phyloP scores from a whole-genome alignment of 2,888 invertebrate species.

The Cerastis rubricosa region DNA sequence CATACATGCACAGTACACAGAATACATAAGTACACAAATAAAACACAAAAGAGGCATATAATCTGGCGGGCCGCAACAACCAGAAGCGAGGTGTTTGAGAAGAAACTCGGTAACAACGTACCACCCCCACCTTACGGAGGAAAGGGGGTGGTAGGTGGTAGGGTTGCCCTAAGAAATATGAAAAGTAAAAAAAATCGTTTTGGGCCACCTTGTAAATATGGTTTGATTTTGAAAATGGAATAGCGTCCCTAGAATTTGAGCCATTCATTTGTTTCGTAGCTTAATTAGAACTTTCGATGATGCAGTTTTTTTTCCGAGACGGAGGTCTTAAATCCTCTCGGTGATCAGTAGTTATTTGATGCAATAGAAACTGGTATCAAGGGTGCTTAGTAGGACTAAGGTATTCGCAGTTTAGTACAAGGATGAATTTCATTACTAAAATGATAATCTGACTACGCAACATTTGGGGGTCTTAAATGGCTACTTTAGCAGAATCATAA shows the following conservation, averaged over 20 bases:
- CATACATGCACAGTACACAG: constrained; percentile 30
- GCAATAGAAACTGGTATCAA: too few species aligned
- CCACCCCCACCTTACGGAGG: constrained; percentile 58
- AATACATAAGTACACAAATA: constrained; percentile 61
- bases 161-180: constrained; percentile 50
- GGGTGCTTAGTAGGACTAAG: neutral
- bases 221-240: constrained; percentile 1
- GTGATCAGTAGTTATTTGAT: neutral
- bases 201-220: neutral
- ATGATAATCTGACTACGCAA: neutral
- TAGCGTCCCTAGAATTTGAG: neutral
- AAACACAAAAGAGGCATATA: constrained; percentile 74
- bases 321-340: neutral
- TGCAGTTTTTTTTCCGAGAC: neutral
- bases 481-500: too few species aligned
- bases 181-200: constrained; percentile 18
- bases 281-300: neutral
- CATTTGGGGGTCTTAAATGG: neutral
- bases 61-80: constrained; percentile 73
- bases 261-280: neutral
- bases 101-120: constrained; percentile 74
- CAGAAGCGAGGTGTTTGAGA: constrained; percentile 73
- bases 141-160: constrained; percentile 65
- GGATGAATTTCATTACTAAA: neutral
- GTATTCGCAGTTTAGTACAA: neutral